Evolutionary conservation across 2,113 vertebrate species (phyloP).

Genomic region (Petrocephalus microphthalmus): DNA sequence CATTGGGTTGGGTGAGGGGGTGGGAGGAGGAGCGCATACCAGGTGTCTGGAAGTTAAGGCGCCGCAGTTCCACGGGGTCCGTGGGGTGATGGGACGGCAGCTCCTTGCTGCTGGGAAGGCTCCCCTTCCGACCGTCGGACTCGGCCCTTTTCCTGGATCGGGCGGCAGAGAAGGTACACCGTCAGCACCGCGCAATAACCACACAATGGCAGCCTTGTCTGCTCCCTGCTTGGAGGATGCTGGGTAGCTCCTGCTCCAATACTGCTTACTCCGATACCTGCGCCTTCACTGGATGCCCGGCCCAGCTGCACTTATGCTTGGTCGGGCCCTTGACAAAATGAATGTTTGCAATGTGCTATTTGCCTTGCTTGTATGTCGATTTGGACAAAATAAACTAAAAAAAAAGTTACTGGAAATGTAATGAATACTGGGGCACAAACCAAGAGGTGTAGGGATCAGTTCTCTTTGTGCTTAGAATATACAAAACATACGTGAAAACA

Average conservation of each 20-base stretch:
- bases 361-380: neutral
- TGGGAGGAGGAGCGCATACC: constrained; percentile 60
- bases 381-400: neutral
- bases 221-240: neutral
- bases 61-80: constrained; percentile 90
- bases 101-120: constrained; percentile 92
- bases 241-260: neutral
- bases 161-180: neutral
- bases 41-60: constrained; percentile 97
- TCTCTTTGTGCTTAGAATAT: neutral
- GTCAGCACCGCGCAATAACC: neutral
- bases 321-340: neutral
- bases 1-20: neutral
- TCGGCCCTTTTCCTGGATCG: constrained; percentile 85
- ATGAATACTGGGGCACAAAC: neutral
- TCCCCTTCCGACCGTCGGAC: constrained; percentile 92
- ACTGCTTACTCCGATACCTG: neutral
- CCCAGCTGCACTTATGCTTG: neutral
- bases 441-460: neutral
- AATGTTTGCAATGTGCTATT: neutral
- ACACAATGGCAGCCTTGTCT: neutral
- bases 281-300: neutral
- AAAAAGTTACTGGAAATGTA: neutral
- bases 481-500: neutral
- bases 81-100: constrained; percentile 89